Conservation (phyloP, 2,113 vertebrate species). For the Balaenoptera acutorostrata region DNA sequence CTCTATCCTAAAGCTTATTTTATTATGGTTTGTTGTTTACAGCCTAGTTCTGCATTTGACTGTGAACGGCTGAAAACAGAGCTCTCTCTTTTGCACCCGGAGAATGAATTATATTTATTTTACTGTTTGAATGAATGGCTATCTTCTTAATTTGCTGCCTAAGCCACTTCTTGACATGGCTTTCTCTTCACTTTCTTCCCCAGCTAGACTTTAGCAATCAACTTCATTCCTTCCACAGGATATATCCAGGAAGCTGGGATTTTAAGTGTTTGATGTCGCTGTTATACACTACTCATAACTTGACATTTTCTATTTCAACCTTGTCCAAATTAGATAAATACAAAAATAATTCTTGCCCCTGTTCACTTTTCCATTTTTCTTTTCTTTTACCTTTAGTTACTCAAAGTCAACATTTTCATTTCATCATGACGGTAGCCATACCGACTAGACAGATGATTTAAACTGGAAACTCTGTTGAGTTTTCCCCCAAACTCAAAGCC, state of each 20-base stretch:
- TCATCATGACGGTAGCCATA: not conserved
- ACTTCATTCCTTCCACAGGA: not conserved
- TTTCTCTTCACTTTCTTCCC: not conserved
- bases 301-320: not conserved
- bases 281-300: not conserved
- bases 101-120: not conserved
- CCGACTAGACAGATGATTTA: not conserved
- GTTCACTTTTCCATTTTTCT: not conserved
- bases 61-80: not conserved
- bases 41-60: not conserved
- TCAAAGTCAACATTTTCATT: constrained; percentile 41
- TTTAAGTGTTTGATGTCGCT: not conserved
- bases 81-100: not conserved
- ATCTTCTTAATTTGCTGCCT: not conserved
- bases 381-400: not conserved
- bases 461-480: not conserved
- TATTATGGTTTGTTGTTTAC: not conserved
- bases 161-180: not conserved
- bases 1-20: not conserved
- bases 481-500: not conserved
- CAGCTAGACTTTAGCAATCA: not conserved
- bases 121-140: not conserved
- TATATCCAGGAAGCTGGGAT: not conserved
- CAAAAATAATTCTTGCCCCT: not conserved
- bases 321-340: not conserved